Percentiles rank a stretch among this genome's conserved stretches.
phyloP scores from a whole-genome alignment of 2,797 vertebrate species.

The Parauchenoglanis punctatus region DNA sequence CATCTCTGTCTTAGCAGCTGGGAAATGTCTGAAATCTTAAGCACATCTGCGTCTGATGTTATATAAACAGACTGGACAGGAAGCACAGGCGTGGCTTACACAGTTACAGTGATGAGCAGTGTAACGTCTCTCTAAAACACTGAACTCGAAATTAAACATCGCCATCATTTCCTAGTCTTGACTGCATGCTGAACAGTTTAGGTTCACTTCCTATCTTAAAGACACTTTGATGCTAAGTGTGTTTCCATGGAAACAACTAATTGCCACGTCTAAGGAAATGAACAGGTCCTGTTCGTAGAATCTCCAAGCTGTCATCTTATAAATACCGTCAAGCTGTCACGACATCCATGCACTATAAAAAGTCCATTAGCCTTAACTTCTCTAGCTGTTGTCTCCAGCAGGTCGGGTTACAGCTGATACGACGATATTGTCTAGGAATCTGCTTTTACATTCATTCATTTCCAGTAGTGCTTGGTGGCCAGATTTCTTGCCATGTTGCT shows the following conservation, averaged over 20 bases:
- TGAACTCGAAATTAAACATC: background rate
- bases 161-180: background rate
- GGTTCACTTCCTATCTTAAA: background rate
- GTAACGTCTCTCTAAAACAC: too few species aligned
- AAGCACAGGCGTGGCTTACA: background rate
- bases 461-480: background rate
- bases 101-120: background rate
- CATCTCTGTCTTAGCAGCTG: too few species aligned
- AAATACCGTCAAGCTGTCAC: background rate
- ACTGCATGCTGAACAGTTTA: background rate
- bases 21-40: background rate
- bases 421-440: background rate
- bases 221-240: background rate
- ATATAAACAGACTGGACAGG: too few species aligned
- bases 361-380: background rate
- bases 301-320: background rate
- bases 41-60: background rate
- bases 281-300: background rate
- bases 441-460: background rate
- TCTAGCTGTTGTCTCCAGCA: background rate
- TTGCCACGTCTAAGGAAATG: background rate
- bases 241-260: constrained; percentile 9
- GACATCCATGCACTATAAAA: background rate
- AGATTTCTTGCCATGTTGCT: background rate
- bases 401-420: background rate